Evolutionary conservation across 2,888 invertebrate species (phyloP).

Genomic region (Cheilosia soror): DNA sequence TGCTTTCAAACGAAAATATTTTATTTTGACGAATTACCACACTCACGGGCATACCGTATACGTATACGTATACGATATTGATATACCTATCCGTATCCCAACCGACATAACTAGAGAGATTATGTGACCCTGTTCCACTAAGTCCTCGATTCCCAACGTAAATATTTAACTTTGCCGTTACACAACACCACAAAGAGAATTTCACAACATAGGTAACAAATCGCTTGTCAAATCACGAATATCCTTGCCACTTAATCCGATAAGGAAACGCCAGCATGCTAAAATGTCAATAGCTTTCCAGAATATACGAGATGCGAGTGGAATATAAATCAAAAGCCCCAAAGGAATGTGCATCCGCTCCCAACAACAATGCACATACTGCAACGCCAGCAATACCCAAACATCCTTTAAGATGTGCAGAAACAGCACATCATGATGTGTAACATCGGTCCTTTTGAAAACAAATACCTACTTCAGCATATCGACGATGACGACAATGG

Average conservation of each 20-base stretch:
- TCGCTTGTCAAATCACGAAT: slow-evolving; percentile 60
- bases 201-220: slow-evolving; percentile 36
- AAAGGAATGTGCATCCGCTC: slow-evolving; percentile 1
- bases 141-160: slow-evolving; percentile 32
- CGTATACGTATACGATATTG: no score
- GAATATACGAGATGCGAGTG: slow-evolving; percentile 55
- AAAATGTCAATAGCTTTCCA: slow-evolving; percentile 67
- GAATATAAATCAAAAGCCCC: slow-evolving; percentile 65
- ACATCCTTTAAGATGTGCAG: slow-evolving; percentile 60
- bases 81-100: no score
- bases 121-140: slow-evolving; percentile 17
- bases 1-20: no score
- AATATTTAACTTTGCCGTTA: slow-evolving; percentile 36
- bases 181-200: slow-evolving; percentile 18
- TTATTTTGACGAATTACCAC: no score
- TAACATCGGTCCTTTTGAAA: slow-evolving; percentile 47
- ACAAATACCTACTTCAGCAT: slow-evolving; percentile 56
- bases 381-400: slow-evolving; percentile 51
- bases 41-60: no score
- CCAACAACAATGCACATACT: slow-evolving; percentile 58
- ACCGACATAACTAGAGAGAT: neutral
- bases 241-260: slow-evolving; percentile 60
- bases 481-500: slow-evolving; percentile 17
- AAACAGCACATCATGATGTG: slow-evolving; percentile 48
- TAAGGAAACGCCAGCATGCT: slow-evolving; percentile 64